phyloP scores from a whole-genome alignment of 2,888 invertebrate genomes.

The Euplagia quadripunctaria region DNA sequence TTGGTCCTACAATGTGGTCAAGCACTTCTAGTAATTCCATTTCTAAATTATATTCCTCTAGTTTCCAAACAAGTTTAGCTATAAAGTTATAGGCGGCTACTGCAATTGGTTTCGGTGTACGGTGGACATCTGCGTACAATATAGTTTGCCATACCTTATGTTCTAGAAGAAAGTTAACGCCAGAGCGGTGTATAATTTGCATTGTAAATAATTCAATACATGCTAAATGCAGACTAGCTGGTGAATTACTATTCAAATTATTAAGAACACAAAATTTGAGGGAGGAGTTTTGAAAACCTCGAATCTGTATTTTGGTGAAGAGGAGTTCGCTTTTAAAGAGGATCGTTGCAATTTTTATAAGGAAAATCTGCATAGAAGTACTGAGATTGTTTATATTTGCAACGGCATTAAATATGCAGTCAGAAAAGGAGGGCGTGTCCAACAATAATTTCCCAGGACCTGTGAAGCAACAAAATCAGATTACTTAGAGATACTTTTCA shows the following conservation, averaged over 20 bases:
- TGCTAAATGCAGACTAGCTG: slow-evolving; percentile 46
- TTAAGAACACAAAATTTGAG: slow-evolving; percentile 37
- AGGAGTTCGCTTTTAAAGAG: slow-evolving; percentile 61
- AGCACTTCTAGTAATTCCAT: slow-evolving; percentile 49
- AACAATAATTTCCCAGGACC: slow-evolving; percentile 55
- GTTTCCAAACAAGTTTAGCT: slow-evolving; percentile 52
- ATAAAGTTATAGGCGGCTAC: slow-evolving; percentile 52
- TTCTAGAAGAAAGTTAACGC: slow-evolving; percentile 47
- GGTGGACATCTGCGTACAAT: slow-evolving; percentile 38
- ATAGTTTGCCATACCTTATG: slow-evolving; percentile 51
- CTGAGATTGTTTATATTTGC: slow-evolving; percentile 47
- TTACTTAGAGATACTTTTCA: background rate
- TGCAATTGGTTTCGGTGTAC: slow-evolving; percentile 36
- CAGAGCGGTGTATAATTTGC: slow-evolving; percentile 54
- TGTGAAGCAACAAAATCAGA: slow-evolving; percentile 27
- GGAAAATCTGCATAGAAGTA: slow-evolving; percentile 53
- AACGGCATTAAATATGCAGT: slow-evolving; percentile 54
- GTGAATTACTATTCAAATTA: slow-evolving; percentile 36
- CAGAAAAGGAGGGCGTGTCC: slow-evolving; percentile 59
- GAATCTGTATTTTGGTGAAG: slow-evolving; percentile 56
- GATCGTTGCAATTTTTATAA: slow-evolving; percentile 52
- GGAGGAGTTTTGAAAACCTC: slow-evolving; percentile 40
- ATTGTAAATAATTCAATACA: slow-evolving; percentile 47
- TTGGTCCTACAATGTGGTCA: slow-evolving; percentile 49
- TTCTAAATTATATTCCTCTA: slow-evolving; percentile 58